Percentiles rank a stretch among this genome's conserved stretches.
Conservation (phyloP, 1,140 invertebrate genomes). For the Pissodes strobi region DNA sequence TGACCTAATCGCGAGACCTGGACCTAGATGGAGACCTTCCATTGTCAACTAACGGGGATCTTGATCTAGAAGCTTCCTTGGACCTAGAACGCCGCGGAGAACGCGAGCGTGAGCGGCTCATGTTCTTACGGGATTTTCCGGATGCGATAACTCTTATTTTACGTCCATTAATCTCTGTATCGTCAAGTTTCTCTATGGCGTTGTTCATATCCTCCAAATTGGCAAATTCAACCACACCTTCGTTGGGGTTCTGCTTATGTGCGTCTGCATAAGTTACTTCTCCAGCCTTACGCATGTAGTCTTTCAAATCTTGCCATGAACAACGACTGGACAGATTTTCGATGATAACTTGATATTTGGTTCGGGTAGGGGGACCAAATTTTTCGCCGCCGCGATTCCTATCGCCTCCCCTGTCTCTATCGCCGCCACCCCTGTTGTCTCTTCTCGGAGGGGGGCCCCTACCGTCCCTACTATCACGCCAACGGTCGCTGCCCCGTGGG, state of each 20-base stretch:
- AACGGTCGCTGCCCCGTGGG: constrained; percentile 64
- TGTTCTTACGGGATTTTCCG: constrained; percentile 65
- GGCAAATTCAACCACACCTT: constrained; percentile 92
- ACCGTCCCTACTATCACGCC: constrained; percentile 45
- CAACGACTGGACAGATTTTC: constrained; percentile 97
- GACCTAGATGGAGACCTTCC: constrained; percentile 45
- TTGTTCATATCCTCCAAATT: constrained; percentile 90
- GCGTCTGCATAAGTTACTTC: constrained; percentile 97
- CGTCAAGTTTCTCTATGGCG: constrained; percentile 92
- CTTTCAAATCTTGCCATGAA: constrained; percentile 92
- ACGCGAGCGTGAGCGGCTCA: constrained; percentile 69
- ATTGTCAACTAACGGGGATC: constrained; percentile 56
- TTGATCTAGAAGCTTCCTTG: constrained; percentile 70
- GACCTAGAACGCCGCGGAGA: constrained; percentile 65
- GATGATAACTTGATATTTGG: constrained; percentile 94
- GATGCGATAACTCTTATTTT: constrained; percentile 58
- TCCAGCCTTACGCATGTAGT: constrained; percentile 96
- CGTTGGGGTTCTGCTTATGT: constrained; percentile 77
- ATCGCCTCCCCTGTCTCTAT: constrained; percentile 9
- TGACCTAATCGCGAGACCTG: constrained; percentile 2
- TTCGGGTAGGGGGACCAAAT: constrained; percentile 96
- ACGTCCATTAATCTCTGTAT: constrained; percentile 39
- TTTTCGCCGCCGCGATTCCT: constrained; percentile 54
- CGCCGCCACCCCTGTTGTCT: neutral
- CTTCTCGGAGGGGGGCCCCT: constrained; percentile 35